Evolutionary conservation across 2,888 invertebrate species (phyloP).

Genomic region (Cybosia mesomella): DNA sequence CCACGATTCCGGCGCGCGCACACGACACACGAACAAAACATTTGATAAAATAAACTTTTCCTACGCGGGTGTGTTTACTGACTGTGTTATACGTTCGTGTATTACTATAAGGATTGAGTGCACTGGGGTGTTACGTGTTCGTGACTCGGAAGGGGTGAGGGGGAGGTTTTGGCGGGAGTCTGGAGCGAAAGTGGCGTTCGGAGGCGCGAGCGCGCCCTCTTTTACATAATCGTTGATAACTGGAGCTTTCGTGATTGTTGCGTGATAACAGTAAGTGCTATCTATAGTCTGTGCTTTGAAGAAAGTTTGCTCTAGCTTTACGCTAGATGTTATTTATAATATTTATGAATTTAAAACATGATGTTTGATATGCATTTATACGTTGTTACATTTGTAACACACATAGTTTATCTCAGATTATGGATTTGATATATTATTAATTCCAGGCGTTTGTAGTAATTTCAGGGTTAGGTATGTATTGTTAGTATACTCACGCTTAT

Average conservation of each 20-base stretch:
- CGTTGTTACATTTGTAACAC: neutral
- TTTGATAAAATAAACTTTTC: constrained; percentile 61
- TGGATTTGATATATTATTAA: neutral
- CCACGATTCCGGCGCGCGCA: constrained; percentile 67
- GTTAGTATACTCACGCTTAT: neutral
- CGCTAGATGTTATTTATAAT: neutral
- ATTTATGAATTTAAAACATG: neutral
- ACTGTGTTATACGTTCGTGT: constrained; percentile 59
- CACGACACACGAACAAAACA: constrained; percentile 56
- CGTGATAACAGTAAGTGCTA: constrained; percentile 83
- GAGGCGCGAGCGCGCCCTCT: constrained; percentile 63
- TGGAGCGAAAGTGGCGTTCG: constrained; percentile 68
- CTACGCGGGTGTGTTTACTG: constrained; percentile 59
- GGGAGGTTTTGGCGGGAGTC: constrained; percentile 65
- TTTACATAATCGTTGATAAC: constrained; percentile 78
- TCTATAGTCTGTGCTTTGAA: constrained; percentile 48
- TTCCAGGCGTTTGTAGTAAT: neutral
- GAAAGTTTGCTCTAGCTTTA: constrained; percentile 33
- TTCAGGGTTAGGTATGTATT: neutral
- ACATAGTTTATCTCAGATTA: too few relatives aligned
- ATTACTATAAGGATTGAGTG: constrained; percentile 59
- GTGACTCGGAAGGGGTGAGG: constrained; percentile 60
- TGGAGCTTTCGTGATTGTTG: constrained; percentile 77
- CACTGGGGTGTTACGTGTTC: constrained; percentile 58
- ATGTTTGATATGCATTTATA: neutral